Evolutionary conservation across 2,797 vertebrate genomes (phyloP).

Genomic region (Nasua narica): DNA sequence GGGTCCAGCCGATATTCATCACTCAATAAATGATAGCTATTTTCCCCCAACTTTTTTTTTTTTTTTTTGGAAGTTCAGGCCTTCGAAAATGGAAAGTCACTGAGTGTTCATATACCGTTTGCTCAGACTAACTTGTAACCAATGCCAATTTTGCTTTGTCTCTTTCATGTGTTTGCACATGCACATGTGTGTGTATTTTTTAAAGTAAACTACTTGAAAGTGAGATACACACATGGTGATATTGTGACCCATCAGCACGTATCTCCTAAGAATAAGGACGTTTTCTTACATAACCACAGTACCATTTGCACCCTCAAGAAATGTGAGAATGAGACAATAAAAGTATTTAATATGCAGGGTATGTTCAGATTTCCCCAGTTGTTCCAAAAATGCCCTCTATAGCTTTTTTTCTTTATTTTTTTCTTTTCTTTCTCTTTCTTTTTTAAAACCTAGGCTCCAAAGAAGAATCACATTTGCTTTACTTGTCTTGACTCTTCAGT

Average conservation of each 20-base stretch:
- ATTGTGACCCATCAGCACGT: background rate
- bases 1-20: background rate
- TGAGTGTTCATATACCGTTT: background rate
- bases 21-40: background rate
- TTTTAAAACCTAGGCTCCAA: constrained; percentile 11
- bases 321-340: background rate
- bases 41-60: background rate
- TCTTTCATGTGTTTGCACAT: background rate
- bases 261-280: background rate
- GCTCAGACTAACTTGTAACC: constrained; percentile 36
- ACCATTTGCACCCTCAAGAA: background rate
- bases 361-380: background rate
- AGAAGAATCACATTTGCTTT: constrained; percentile 25
- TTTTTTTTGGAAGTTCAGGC: background rate
- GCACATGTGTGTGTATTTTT: background rate
- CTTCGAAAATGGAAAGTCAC: background rate
- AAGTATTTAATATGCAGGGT: background rate
- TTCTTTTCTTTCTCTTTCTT: background rate
- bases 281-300: background rate
- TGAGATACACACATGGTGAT: background rate
- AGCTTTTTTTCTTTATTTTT: background rate
- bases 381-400: background rate
- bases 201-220: background rate
- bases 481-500: background rate
- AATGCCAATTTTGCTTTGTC: background rate